Percentiles rank a stretch among this genome's conserved stretches.
Conservation (phyloP, 2,888 invertebrate species). For the Cephonodes hylas region DNA sequence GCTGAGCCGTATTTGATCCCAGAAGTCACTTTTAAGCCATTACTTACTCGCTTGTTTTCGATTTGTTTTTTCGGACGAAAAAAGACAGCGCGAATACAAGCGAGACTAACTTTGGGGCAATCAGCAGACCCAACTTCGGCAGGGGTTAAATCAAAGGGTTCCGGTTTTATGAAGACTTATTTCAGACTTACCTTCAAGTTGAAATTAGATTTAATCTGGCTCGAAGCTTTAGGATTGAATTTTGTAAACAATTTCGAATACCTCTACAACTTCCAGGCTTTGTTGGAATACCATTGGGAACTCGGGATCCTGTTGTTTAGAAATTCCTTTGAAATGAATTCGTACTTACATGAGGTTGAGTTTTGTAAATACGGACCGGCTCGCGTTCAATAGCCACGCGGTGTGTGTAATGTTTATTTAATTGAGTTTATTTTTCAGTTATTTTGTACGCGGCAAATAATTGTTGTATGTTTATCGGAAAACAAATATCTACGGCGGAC, state of each 20-base stretch:
- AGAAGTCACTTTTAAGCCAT: slow-evolving; percentile 73
- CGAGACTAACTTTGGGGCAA: slow-evolving; percentile 76
- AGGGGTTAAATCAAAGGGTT: slow-evolving; percentile 81
- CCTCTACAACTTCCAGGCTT: slow-evolving; percentile 79
- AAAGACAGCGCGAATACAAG: slow-evolving; percentile 67
- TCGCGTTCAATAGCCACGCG: slow-evolving; percentile 56
- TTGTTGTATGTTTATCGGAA: slow-evolving; percentile 28
- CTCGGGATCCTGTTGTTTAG: slow-evolving; percentile 72
- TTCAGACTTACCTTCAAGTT: slow-evolving; percentile 81
- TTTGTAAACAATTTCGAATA: slow-evolving; percentile 81
- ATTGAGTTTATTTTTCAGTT: slow-evolving; percentile 56
- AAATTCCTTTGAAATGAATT: slow-evolving; percentile 78
- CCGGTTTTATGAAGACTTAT: slow-evolving; percentile 81
- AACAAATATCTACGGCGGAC: slow-evolving; percentile 20
- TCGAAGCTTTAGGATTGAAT: slow-evolving; percentile 80
- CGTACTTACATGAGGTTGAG: slow-evolving; percentile 68
- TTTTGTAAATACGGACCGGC: slow-evolving; percentile 62
- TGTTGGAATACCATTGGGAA: slow-evolving; percentile 79
- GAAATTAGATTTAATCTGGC: slow-evolving; percentile 81
- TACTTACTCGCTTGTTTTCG: slow-evolving; percentile 76
- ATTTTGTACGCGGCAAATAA: slow-evolving; percentile 28
- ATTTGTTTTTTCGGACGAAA: slow-evolving; percentile 72
- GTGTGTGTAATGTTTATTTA: slow-evolving; percentile 57
- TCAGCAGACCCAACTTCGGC: slow-evolving; percentile 73
- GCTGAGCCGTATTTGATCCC: slow-evolving; percentile 46